Evolutionary conservation across 2,888 invertebrate genomes (phyloP).

Genomic region (Machimus atricapillus): DNA sequence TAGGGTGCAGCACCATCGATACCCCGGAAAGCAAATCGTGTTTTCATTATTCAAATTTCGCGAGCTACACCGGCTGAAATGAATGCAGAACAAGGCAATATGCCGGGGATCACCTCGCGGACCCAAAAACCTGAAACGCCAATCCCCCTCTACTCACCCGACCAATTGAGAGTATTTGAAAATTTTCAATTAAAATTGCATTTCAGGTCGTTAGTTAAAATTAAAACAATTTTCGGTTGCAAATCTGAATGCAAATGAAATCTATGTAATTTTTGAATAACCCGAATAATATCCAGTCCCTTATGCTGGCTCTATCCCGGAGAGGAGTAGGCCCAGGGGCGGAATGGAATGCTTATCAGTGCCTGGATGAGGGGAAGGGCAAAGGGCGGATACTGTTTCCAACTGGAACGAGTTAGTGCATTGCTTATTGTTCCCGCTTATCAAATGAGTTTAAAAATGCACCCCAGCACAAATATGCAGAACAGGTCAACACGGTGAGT

Average conservation of each 20-base stretch:
- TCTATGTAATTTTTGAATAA: slow-evolving; percentile 12
- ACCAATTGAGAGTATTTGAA: not conserved
- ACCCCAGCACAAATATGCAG: not conserved
- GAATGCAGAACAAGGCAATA: not conserved
- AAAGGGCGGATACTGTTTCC: not conserved
- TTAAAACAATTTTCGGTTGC: slow-evolving; percentile 24
- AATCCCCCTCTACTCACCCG: not conserved
- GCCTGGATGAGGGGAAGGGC: not conserved
- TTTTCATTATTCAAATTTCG: not conserved
- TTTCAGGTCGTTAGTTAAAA: slow-evolving; percentile 20
- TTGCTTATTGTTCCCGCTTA: slow-evolving; percentile 23
- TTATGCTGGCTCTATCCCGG: not conserved
- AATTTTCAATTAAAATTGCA: slow-evolving; percentile 25
- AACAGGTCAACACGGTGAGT: not conserved
- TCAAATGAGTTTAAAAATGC: not conserved
- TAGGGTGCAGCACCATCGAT: not conserved
- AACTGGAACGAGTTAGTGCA: not conserved
- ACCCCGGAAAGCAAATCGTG: not conserved
- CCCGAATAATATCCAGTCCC: not conserved
- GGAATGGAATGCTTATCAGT: not conserved
- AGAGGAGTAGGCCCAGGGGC: not conserved
- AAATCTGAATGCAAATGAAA: slow-evolving; percentile 9
- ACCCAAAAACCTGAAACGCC: not conserved
- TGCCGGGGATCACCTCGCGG: not conserved
- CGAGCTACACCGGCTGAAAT: not conserved